These are phyloP conservation scores for Megalops atlanticus DNA, from an alignment of 2,113 vertebrate genomes.

Conservation along the genomic window DNA sequence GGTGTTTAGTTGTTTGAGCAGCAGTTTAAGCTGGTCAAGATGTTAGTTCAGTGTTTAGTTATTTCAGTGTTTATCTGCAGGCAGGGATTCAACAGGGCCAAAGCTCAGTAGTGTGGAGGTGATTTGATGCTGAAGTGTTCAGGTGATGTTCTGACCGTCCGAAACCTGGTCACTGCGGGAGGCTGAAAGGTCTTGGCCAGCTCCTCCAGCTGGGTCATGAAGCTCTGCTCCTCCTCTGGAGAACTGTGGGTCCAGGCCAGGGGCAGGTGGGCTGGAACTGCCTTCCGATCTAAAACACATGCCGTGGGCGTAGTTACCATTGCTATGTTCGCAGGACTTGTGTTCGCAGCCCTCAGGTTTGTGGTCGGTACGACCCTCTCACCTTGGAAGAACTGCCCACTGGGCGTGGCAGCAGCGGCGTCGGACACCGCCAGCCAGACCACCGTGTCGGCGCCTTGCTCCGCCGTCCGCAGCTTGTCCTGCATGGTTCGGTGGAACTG, in stretches of 20 bases:
- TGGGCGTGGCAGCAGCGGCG: slow-evolving; percentile 46
- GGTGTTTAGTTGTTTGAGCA: not conserved
- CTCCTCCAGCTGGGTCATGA: slow-evolving; percentile 61
- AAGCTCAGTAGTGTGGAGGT: not conserved
- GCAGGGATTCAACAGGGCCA: not conserved
- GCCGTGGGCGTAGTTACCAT: not conserved
- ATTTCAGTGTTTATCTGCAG: too few species aligned
- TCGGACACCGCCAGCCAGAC: slow-evolving; percentile 64
- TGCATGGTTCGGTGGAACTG: slow-evolving; percentile 69
- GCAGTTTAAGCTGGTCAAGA: too few species aligned
- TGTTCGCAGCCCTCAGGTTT: not conserved
- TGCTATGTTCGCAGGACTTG: not conserved
- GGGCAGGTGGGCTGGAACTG: slow-evolving; percentile 62
- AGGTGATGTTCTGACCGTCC: not conserved
- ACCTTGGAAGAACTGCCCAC: slow-evolving; percentile 71
- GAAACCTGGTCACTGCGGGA: not conserved
- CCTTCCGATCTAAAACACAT: slow-evolving; percentile 59
- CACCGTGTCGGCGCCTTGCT: slow-evolving; percentile 65
- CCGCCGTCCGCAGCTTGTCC: slow-evolving; percentile 57
- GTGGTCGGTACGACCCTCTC: not conserved
- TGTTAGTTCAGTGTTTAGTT: too few species aligned
- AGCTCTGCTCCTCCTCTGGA: slow-evolving; percentile 51
- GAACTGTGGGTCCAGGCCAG: slow-evolving; percentile 68
- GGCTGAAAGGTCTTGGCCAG: slow-evolving; percentile 47
- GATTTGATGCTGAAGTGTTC: not conserved